Evolutionary conservation across 2,113 vertebrate genomes (phyloP).

Genomic region (Tachycineta bicolor): DNA sequence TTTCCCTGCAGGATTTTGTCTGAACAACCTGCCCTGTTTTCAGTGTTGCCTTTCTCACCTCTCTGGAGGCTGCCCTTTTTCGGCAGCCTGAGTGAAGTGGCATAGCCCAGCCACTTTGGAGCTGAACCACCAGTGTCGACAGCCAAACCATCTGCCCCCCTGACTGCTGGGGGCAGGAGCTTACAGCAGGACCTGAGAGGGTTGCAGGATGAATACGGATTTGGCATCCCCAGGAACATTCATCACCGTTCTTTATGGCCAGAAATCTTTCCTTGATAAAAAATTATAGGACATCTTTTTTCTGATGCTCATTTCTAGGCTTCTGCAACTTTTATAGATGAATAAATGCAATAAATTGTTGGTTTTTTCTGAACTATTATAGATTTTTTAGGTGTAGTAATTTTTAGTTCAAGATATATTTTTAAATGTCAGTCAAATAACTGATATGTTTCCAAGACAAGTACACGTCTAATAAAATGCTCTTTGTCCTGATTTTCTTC

Average conservation of each 20-base stretch:
- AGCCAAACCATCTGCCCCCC: background rate
- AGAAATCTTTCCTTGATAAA: background rate
- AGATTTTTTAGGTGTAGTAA: background rate
- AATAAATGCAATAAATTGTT: background rate
- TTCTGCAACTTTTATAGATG: background rate
- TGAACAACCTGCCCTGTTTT: background rate
- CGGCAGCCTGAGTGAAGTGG: background rate
- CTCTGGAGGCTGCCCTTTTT: background rate
- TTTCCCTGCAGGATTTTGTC: background rate
- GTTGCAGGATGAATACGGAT: background rate
- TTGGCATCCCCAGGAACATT: background rate
- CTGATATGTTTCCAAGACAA: background rate
- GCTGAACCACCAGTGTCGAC: accelerated
- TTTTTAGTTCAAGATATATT: background rate
- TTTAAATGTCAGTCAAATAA: background rate
- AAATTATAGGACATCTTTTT: background rate
- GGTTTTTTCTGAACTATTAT: background rate
- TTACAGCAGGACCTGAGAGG: background rate
- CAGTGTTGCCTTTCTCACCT: background rate
- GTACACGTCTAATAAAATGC: background rate
- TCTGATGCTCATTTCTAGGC: background rate
- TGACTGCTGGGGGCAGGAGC: background rate
- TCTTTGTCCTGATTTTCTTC: background rate
- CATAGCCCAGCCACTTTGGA: background rate
- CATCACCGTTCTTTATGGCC: background rate